Base-by-base conservation (phyloP, 2,888 invertebrate species). In the Chrysotoxum bicinctum region DNA sequence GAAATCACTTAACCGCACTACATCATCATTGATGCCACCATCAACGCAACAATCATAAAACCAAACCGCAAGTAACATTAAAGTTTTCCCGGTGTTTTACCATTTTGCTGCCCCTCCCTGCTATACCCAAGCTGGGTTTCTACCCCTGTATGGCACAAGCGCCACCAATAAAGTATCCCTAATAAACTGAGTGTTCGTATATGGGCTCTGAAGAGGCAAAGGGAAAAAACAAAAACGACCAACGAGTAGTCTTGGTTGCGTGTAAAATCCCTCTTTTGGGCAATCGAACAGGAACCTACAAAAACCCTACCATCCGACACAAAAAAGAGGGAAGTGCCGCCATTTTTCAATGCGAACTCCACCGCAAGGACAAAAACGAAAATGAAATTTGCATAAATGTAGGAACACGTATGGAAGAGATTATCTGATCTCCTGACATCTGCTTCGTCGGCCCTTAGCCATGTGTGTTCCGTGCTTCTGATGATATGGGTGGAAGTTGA, bases 21-120 rank as follows among this genome's bases (percentile, higher is more conserved):
- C 73, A 84, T 84, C 80, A 80, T 75, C 74, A 75, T 84, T 80
- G 84, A 84, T 84, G 84, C 60, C 80, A 80, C 84, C 84, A 85
- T 81, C 85, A 85, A 85, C 85, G 81, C 72, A 81, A 85, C 72
- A 81, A 85, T 85, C 85, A 85, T 85, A 85, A 85, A 85, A 85
- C 81, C 54, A 60, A 77, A 72, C 76, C 76, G 43, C 85, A 77
- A 85, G 81, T 85, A 73, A 85, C 85, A 81, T 85, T 85, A 81
- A 76, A 75, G 35, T 45, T 60, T 64, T 54, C 21, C 54, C 56
- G 30, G 62, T 12, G 23, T 43, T 32, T n/a, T 32, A 37, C 40
- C 37, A 50, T 43, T 26, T 19, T 16, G 8, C 14, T 5, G 12
- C 35, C 6, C 40, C 40, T 1, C 37, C 10, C 32, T 14, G 1